These are phyloP conservation scores for Sitta europaea DNA, from an alignment of 2,113 vertebrate species.

Conservation along the genomic window DNA sequence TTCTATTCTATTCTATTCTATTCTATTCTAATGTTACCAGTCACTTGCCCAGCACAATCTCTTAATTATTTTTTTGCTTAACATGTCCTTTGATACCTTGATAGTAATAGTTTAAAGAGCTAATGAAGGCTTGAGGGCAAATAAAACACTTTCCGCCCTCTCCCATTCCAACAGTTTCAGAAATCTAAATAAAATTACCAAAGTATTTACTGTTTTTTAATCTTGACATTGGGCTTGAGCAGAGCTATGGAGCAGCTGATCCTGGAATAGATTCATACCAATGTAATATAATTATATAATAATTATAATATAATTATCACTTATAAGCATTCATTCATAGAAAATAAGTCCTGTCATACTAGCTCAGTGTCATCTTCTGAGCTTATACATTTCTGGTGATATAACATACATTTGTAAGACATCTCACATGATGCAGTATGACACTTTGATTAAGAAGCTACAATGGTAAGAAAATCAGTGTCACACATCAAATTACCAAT, in stretches of 20 bases:
- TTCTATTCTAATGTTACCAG: not conserved
- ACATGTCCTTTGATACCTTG: not conserved
- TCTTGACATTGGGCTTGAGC: not conserved
- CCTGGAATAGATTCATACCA: not conserved
- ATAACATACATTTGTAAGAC: not conserved
- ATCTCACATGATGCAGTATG: not conserved
- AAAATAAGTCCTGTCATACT: not conserved
- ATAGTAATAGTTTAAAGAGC: not conserved
- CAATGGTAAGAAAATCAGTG: not conserved
- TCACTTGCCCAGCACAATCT: not conserved
- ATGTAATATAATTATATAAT: no score
- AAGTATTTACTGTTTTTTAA: not conserved
- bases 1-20: not conserved
- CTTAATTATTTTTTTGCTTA: not conserved
- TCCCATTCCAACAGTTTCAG: not conserved
- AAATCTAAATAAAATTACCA: not conserved
- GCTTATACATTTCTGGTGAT: not conserved
- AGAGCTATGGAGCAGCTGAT: not conserved
- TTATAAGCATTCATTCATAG: not conserved
- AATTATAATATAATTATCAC: not conserved
- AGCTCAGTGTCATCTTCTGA: not conserved
- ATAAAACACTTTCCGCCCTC: fast-evolving
- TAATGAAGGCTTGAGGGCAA: not conserved
- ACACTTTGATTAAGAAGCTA: not conserved
- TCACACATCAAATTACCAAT: not conserved